Base-by-base conservation (phyloP, 2,888 invertebrate species). In the Drosophila picticornis region DNA sequence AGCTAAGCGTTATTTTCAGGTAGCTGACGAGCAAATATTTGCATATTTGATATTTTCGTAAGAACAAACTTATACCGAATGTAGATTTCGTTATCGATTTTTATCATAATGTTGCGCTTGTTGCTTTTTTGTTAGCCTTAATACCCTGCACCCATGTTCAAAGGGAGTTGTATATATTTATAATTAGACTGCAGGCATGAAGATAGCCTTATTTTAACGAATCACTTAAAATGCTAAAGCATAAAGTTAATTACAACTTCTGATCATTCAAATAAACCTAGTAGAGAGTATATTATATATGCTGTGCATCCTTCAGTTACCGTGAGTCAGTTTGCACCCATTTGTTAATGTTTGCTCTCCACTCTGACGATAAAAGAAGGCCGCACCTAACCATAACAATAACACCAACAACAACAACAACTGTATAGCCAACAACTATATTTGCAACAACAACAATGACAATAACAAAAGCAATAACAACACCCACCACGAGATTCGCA, bases 21-120 rank as follows among this genome's bases (percentile, higher is more conserved):
- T 90, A 80, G 83, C 83, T 75, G 89, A 65, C 75, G 69, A 74
- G 77, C 71, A 85, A 85, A 85, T 85, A 90, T 85, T 85, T 85
- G 86, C 85, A 85, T 85, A 85, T 85, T 90, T 90, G 80, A 85
- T 85, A 90, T 90, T 88, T 90, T 83, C 74, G 86, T 85, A 88
- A 72, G 74, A 88, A 79, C 88, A 90, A 83, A 72, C 74, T 72
- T 83, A 72, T 75, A 83, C 88, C 70, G 66, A 74, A 90, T 90
- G 85, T 90, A 83, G 85, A 85, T 84, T 85, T 77, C 56, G 68
- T 52, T 83, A 85, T 90, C 88, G 85, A 90, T 85, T 85, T 85
- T 90, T 67, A 57, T 69, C 78, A 72, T 69, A 43, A 55, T 68
- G 62, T 59, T 65, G 46, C 27, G 43, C 61, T 62, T 66, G 57